phyloP scores from a whole-genome alignment of 2,888 invertebrate genomes.

The Stegophylla sp. region DNA sequence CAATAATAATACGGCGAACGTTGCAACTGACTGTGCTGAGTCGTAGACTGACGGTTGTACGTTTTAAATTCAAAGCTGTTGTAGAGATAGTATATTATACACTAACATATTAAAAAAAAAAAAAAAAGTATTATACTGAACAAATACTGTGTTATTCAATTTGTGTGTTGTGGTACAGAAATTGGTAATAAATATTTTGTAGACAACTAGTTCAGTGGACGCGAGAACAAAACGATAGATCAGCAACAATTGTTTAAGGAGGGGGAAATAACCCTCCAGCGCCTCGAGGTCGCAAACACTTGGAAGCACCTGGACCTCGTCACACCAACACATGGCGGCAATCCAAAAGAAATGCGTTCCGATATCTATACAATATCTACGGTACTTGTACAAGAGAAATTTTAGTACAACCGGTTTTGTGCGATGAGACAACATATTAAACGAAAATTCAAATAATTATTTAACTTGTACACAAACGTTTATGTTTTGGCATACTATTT shows the following conservation, averaged over 20 bases:
- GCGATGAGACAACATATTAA: neutral
- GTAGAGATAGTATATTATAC: too few relatives aligned
- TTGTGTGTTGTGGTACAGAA: too few relatives aligned
- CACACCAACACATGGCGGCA: conserved; percentile 36
- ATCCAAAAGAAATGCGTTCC: conserved; percentile 49
- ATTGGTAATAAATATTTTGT: neutral
- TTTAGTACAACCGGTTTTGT: conserved; percentile 43
- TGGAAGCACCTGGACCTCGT: conserved; percentile 54
- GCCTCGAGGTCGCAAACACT: conserved; percentile 42
- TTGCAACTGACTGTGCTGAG: too few relatives aligned
- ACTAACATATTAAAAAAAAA: too few relatives aligned
- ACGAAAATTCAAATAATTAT: conserved; percentile 28
- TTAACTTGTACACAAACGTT: conserved; percentile 2
- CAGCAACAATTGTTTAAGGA: neutral
- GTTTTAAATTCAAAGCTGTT: too few relatives aligned
- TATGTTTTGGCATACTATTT: neutral
- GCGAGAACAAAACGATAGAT: conserved; percentile 10
- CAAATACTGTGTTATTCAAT: too few relatives aligned
- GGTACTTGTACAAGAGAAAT: conserved; percentile 19
- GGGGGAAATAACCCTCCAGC: conserved; percentile 32
- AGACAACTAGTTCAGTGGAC: conserved; percentile 27
- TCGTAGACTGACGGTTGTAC: too few relatives aligned
- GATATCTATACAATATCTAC: neutral
- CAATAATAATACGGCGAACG: too few relatives aligned
- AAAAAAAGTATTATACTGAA: too few relatives aligned